These are phyloP conservation scores for Linepithema humile DNA, from an alignment of 1,140 invertebrate species.

Conservation along the genomic window DNA sequence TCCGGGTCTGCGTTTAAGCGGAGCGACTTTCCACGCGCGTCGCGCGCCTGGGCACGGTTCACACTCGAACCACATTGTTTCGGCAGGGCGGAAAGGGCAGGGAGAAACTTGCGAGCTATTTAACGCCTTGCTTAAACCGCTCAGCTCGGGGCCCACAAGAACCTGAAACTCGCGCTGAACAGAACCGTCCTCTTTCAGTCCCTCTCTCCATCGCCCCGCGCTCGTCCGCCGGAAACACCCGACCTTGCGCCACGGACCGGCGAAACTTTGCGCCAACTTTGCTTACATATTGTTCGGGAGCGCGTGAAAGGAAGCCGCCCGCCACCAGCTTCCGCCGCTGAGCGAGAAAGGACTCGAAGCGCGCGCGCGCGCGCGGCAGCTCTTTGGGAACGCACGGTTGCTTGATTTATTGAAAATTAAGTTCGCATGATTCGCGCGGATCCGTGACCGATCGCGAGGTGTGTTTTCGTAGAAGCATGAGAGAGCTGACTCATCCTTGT, in stretches of 20 bases:
- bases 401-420: slow-evolving; percentile 55
- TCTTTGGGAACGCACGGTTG: slow-evolving; percentile 3
- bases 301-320: slow-evolving; percentile 73
- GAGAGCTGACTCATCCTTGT: neutral
- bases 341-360: slow-evolving; percentile 46
- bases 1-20: slow-evolving; percentile 53
- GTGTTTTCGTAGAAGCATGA: neutral
- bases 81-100: slow-evolving; percentile 56
- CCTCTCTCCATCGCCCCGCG: no score
- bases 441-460: neutral
- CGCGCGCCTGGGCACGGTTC: slow-evolving; percentile 75
- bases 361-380: neutral
- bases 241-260: slow-evolving; percentile 67
- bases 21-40: slow-evolving; percentile 68
- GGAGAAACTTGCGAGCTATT: slow-evolving; percentile 81
- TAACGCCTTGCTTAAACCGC: slow-evolving; percentile 79
- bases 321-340: slow-evolving; percentile 58
- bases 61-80: slow-evolving; percentile 81
- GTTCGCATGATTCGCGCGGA: slow-evolving; percentile 14
- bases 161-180: slow-evolving; percentile 70
- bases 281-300: slow-evolving; percentile 72
- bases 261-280: slow-evolving; percentile 77
- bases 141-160: slow-evolving; percentile 73
- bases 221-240: slow-evolving; percentile 32
- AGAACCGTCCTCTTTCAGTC: slow-evolving; percentile 63